Evolutionary conservation across 2,113 vertebrate species (phyloP).

Genomic region (Tretioscincus oriximinensis): DNA sequence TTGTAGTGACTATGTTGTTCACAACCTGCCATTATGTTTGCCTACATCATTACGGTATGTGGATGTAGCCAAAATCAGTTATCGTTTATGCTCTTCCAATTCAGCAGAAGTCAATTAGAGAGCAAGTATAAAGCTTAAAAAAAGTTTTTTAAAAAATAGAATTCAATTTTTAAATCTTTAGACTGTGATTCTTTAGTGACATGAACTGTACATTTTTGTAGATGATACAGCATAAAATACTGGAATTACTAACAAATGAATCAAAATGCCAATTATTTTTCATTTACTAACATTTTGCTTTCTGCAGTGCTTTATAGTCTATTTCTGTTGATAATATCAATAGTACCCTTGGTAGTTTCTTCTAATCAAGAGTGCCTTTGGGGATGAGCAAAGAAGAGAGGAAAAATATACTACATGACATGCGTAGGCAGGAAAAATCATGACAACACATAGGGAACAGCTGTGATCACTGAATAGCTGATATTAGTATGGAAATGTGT

Average conservation of each 20-base stretch:
- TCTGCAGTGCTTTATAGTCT: background rate
- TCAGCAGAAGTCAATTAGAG: too few species aligned
- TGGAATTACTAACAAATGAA: background rate
- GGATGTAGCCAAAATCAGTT: too few species aligned
- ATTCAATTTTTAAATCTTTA: background rate
- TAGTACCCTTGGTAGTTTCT: background rate
- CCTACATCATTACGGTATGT: too few species aligned
- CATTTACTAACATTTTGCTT: background rate
- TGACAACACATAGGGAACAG: background rate
- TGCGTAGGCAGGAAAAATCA: background rate
- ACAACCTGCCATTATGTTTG: too few species aligned
- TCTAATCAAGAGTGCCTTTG: background rate
- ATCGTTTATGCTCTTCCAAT: too few species aligned
- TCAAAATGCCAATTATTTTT: background rate
- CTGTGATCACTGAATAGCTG: background rate
- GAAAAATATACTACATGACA: background rate
- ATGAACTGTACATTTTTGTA: background rate
- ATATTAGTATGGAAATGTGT: background rate
- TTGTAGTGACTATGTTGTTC: too few species aligned
- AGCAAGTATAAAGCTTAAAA: background rate
- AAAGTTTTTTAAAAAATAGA: background rate
- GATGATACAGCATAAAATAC: background rate
- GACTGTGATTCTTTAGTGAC: background rate
- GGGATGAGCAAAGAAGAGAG: background rate
- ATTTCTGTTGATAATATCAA: background rate